Percentiles rank a stretch among this genome's conserved stretches.
These are phyloP conservation scores for Romanogobio albipinnatus DNA, from an alignment of 2,113 vertebrate genomes.

Conservation along the genomic window DNA sequence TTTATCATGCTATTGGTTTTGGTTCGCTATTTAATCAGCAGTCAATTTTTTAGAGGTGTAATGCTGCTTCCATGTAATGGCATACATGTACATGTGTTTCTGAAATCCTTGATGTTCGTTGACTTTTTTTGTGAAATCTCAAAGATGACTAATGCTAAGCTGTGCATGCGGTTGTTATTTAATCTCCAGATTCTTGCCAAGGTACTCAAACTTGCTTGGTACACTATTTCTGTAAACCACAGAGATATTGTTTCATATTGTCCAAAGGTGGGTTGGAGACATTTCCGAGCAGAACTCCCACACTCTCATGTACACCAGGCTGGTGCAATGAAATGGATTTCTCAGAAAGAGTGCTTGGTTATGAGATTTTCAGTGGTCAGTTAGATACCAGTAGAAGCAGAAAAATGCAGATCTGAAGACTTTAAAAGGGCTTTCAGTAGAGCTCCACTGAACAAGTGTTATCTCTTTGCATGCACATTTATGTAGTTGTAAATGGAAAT, in stretches of 20 bases:
- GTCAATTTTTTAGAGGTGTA: not conserved
- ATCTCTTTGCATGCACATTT: not conserved
- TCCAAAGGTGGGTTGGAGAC: not conserved
- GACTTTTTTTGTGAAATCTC: not conserved
- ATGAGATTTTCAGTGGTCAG: constrained; percentile 35
- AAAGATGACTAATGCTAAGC: not conserved
- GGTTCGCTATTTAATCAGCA: not conserved
- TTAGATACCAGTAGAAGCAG: not conserved
- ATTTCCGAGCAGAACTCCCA: constrained; percentile 13
- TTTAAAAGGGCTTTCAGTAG: constrained; percentile 19
- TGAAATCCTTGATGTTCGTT: not conserved
- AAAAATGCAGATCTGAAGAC: constrained; percentile 21
- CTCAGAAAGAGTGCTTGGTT: not conserved
- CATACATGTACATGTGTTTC: not conserved
- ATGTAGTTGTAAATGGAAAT: constrained; percentile 7
- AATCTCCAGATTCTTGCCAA: not conserved
- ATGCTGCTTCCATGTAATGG: not conserved
- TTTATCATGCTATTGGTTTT: not conserved
- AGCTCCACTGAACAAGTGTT: not conserved
- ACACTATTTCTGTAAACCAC: constrained; percentile 13
- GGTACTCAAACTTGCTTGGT: constrained; percentile 18
- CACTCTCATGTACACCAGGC: not conserved
- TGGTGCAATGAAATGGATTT: not conserved
- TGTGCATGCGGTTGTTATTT: not conserved
- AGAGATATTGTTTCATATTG: not conserved